Evolutionary conservation across 2,797 vertebrate genomes (phyloP), one percentile per base, ranked within the genome.

Genomic region (Tinamus major): DNA sequence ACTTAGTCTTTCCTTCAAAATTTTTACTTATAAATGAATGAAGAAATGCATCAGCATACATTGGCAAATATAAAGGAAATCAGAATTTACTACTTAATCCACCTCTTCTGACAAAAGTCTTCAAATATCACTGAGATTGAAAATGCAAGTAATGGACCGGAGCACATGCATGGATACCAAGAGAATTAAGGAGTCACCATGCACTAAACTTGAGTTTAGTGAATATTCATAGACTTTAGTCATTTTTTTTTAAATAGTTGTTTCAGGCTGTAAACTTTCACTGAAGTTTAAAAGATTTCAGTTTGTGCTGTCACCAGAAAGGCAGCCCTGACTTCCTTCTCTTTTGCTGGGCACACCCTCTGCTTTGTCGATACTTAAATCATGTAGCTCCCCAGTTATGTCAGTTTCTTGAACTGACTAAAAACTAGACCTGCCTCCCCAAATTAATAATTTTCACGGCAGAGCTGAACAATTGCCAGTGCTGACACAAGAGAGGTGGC

Each of bases 401-500:
- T 91, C 89, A 93, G 61, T 87, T 95, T 62, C 76, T 89, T 92
- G 76, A 94, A 92, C 53, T 58, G 79, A 87, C 62, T 92, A 17
- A 94, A 93, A 95, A 29, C 53, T 78, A 68, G 44, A 89, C 37
- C 72, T 91, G 91, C 69, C 92, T 92, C 44, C n/a, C 62, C 39
- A 89, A 71, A 92, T 94, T 93, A 94, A 58, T 93, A 75, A 78
- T 94, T 93, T 95, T 75, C 58, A 64, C 68, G 71, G 68, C 89
- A 87, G 56, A 94, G 70, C 41, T 87, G 89, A 94, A 80, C 65
- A 78, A 71, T 92, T 72, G 89, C 62, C 39, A 79, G 48, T 2
- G 4, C 76, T 94, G 87, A 92, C 91, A 94, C 76, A 83, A 91
- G 46, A 87, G 94, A 85, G 91, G 91, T 95, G 84, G 85, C 82